These are phyloP conservation scores for Ptychoptera contaminata DNA, from an alignment of 2,888 invertebrate species.

Conservation along the genomic window DNA sequence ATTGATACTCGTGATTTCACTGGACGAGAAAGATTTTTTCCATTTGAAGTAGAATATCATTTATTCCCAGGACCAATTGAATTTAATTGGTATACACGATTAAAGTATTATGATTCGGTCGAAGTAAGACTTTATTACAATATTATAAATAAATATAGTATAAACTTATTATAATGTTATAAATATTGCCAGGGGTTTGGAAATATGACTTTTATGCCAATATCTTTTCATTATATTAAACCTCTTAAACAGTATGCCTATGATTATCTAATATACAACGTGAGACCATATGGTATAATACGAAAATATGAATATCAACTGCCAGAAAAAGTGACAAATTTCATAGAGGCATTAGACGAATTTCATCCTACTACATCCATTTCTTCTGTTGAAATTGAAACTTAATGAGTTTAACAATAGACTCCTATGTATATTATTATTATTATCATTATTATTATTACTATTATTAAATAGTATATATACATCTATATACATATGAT, in stretches of 20 bases:
- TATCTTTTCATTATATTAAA: slow-evolving; percentile 88
- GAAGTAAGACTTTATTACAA: too few relatives aligned
- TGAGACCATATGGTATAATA: slow-evolving; percentile 55
- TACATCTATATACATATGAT: too few relatives aligned
- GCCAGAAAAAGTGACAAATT: too few relatives aligned
- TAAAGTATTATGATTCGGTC: too few relatives aligned
- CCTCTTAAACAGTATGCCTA: slow-evolving; percentile 91
- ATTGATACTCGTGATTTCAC: slow-evolving; percentile 70
- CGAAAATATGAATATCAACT: too few relatives aligned
- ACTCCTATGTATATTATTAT: too few relatives aligned
- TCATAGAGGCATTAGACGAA: too few relatives aligned
- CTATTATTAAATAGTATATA: too few relatives aligned
- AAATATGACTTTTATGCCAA: slow-evolving; percentile 26
- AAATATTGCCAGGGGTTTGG: slow-evolving; percentile 48
- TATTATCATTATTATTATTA: too few relatives aligned
- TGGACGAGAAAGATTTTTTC: slow-evolving; percentile 78
- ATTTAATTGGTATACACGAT: slow-evolving; percentile 25
- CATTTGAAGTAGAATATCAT: slow-evolving; percentile 80
- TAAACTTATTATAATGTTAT: slow-evolving; percentile 83
- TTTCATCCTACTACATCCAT: too few relatives aligned
- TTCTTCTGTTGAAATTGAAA: too few relatives aligned
- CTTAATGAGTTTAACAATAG: too few relatives aligned
- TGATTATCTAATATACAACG: slow-evolving; percentile 89
- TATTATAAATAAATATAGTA: slow-evolving; percentile 72
- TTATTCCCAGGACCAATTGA: slow-evolving; percentile 62